Evolutionary conservation across 23 tunicate genomes (phyloP).

Genomic region (Clavelina lepadiformis): DNA sequence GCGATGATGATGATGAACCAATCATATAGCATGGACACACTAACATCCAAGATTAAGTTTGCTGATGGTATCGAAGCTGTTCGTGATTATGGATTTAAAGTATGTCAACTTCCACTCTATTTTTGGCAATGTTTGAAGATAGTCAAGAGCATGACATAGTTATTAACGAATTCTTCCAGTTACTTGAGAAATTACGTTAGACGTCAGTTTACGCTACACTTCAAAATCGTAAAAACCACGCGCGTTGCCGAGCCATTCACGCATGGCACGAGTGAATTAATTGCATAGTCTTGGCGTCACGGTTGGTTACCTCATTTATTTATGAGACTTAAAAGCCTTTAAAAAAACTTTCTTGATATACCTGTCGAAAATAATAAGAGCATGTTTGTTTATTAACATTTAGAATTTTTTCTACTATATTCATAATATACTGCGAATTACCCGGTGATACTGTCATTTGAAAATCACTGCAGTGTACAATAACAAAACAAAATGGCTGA

Average conservation of each 20-base stretch:
- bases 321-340: neutral
- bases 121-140: no score
- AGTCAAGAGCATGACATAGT: no score
- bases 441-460: constrained; percentile 72
- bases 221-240: no score
- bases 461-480: constrained; percentile 62
- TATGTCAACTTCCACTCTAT: no score
- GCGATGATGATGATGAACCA: constrained; percentile 82
- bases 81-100: constrained; percentile 61
- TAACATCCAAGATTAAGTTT: constrained; percentile 70
- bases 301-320: no score
- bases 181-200: no score
- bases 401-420: neutral
- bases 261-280: no score
- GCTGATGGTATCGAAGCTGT: constrained; percentile 60
- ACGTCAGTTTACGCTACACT: no score
- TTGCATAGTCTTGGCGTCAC: no score
- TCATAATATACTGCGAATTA: constrained; percentile 44
- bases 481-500: constrained; percentile 76
- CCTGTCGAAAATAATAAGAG: neutral
- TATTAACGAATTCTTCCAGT: no score
- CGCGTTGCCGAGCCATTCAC: no score
- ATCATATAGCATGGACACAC: constrained; percentile 81
- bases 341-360: no score
- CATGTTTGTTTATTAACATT: neutral